phyloP scores from a whole-genome alignment of 2,888 invertebrate genomes.

The Pyrocoelia pectoralis region DNA sequence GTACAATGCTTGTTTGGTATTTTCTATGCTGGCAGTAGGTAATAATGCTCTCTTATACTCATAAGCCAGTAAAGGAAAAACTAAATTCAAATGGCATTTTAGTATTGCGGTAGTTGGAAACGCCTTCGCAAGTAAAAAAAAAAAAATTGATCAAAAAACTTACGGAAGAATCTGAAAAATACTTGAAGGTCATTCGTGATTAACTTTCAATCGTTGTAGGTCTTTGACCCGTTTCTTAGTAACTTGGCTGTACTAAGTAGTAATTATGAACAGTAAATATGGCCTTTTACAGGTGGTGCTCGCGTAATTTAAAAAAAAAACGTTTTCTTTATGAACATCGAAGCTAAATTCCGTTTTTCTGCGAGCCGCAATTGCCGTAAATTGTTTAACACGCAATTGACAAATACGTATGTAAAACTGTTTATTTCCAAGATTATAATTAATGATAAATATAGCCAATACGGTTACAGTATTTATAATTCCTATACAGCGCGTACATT shows the following conservation, averaged over 20 bases:
- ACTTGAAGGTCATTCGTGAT: no score
- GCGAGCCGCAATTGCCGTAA: not conserved
- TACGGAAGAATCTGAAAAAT: constrained; percentile 16
- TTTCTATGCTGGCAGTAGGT: constrained; percentile 21
- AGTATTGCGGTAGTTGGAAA: constrained; percentile 32
- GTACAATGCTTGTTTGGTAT: constrained; percentile 24
- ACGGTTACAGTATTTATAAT: not conserved
- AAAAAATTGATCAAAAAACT: not conserved
- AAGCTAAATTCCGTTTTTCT: no score
- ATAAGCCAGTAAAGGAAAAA: constrained; percentile 24
- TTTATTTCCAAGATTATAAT: not conserved
- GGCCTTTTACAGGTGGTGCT: no score
- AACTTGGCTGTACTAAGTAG: no score
- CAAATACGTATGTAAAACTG: not conserved
- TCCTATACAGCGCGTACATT: not conserved
- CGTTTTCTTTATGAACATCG: not conserved
- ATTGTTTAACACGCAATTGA: not conserved
- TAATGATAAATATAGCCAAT: not conserved
- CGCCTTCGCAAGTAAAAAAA: constrained; percentile 30
- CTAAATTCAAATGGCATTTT: constrained; percentile 22
- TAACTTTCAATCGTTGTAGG: no score
- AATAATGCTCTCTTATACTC: not conserved
- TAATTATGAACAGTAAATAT: no score
- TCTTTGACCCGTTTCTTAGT: no score
- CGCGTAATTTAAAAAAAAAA: no score